Evolutionary conservation across 23 tunicate species (phyloP), one percentile per base, ranked within the genome.

Genomic region (Trididemnum nubilum): DNA sequence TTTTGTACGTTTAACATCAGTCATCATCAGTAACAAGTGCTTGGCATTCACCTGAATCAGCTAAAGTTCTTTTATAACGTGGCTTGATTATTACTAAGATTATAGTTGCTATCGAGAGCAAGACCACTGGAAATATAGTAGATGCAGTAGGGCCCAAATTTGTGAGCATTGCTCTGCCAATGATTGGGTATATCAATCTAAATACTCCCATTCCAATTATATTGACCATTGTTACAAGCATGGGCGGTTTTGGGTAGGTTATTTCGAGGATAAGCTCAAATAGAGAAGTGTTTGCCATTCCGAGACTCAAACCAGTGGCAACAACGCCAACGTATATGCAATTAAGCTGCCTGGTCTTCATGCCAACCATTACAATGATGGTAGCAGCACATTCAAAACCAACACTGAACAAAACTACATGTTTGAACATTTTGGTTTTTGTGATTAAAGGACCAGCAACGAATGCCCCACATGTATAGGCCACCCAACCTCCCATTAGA

Each of bases 141-240:
- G 93, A 82, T 1, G 87, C 86, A 1, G 83, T 76, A 7, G 83
- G 72, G 0, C 93, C 93, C 4, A 65, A 21, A 33, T 67, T 51
- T 4, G 37, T 36, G 2, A 88, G 60, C 79, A 77, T 51, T 27
- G 64, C 72, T 27, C 93, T 65, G 21, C 93, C 87, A 23, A 82
- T 36, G 25, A 88, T 76, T 3, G 93, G 87, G 73, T 88, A 88
- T 1, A 76, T 39, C 34, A 88, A 52, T 1, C 93, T 71, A 32
- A 88, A 88, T 1, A 82, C 49, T 19, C 93, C 93, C 87, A 82
- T 82, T n/a, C 81, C 83, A 25, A 88, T 69, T 1, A 82, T 69
- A 72, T 80, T 77, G 7, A 88, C 63, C 87, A 82, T 81, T 26
- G 83, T 81, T n/a, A 88, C 93, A 1, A 88, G 65, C 76, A 82